Percentiles rank a stretch among this genome's conserved stretches.
Conservation (phyloP, 2,113 vertebrate species). For the Carassius auratus region DNA sequence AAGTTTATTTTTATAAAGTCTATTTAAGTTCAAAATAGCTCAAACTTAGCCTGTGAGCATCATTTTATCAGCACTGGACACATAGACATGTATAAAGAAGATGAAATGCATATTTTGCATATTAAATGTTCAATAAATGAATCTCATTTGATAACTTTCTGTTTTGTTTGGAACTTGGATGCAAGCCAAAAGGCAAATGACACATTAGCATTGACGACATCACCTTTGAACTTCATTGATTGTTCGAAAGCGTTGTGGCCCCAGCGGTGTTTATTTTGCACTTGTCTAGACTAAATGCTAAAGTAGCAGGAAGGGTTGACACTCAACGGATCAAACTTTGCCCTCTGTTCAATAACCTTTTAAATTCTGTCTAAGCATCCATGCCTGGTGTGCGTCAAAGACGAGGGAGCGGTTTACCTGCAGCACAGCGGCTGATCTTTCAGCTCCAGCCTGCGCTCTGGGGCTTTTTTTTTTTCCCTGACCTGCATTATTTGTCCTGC, state of each 20-base stretch:
- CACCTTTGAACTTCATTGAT: slow-evolving; percentile 50
- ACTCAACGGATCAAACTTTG: slow-evolving; percentile 11
- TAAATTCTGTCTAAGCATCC: slow-evolving; percentile 39
- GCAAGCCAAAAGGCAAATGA: background rate
- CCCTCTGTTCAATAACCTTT: slow-evolving; percentile 32
- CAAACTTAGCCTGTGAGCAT: too few species aligned
- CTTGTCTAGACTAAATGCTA: slow-evolving; percentile 44
- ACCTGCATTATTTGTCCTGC: slow-evolving; percentile 24
- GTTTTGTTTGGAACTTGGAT: background rate
- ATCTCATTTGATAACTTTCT: background rate
- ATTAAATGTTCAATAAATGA: background rate
- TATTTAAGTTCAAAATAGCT: too few species aligned
- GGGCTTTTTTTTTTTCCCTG: slow-evolving; percentile 16
- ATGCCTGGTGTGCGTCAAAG: slow-evolving; percentile 10
- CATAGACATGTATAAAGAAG: too few species aligned
- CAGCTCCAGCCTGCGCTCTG: background rate
- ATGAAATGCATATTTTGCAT: background rate
- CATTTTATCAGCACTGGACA: too few species aligned
- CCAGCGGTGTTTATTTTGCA: slow-evolving; percentile 48
- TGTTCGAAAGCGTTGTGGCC: slow-evolving; percentile 13
- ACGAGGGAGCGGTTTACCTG: slow-evolving; percentile 35
- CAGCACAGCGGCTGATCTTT: slow-evolving; percentile 25
- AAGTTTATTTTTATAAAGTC: too few species aligned
- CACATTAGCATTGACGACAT: slow-evolving; percentile 6
- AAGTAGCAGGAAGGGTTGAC: slow-evolving; percentile 32